These are phyloP conservation scores for Leptopilina clavipes DNA, from an alignment of 1,140 invertebrate genomes.

Conservation along the genomic window DNA sequence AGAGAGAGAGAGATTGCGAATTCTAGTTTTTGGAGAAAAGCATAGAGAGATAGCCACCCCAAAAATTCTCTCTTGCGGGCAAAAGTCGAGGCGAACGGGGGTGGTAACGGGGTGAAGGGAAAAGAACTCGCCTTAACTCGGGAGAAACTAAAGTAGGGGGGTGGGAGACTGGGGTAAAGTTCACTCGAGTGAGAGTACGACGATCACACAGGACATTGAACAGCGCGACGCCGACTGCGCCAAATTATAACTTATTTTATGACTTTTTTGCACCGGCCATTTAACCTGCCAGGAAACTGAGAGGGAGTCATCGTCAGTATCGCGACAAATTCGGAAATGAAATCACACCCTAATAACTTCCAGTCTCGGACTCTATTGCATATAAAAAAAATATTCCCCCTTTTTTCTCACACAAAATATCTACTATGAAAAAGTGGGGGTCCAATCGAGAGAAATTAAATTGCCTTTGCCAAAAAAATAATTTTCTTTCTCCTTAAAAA, in stretches of 20 bases:
- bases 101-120: neutral
- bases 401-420: constrained; percentile 19
- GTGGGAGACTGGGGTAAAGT: constrained; percentile 61
- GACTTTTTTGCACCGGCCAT: constrained; percentile 75
- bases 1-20: constrained; percentile 35
- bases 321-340: constrained; percentile 72
- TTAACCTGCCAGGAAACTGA: constrained; percentile 64
- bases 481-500: too few relatives aligned
- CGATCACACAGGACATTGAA: constrained; percentile 76
- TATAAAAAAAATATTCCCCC: constrained; percentile 22
- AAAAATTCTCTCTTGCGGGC: constrained; percentile 55
- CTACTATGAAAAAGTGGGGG: neutral
- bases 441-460: neutral
- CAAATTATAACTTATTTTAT: constrained; percentile 77
- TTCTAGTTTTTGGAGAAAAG: constrained; percentile 41
- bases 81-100: constrained; percentile 43
- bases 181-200: constrained; percentile 71
- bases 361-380: constrained; percentile 42
- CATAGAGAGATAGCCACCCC: constrained; percentile 46
- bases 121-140: neutral
- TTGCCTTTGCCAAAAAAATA: neutral
- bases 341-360: constrained; percentile 74
- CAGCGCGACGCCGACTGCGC: constrained; percentile 72
- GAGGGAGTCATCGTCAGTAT: constrained; percentile 52
- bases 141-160: neutral